A percentile compares a stretch with the other conserved stretches of the same genome.
Conservation (phyloP, 2,113 vertebrate genomes). For the Bungarus multicinctus region DNA sequence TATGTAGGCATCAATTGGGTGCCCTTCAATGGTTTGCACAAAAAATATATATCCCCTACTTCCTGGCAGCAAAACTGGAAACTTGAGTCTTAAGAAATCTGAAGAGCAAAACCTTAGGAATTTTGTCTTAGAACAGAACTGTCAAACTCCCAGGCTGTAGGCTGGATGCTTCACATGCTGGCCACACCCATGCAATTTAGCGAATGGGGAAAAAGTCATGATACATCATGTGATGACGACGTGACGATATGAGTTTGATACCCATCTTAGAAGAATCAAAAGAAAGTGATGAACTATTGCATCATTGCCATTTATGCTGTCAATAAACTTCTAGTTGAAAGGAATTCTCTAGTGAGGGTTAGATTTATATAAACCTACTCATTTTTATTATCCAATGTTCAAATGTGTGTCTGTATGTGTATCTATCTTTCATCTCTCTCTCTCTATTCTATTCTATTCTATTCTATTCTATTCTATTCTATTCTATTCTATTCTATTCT, state of each 20-base stretch:
- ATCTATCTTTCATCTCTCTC: too few species aligned
- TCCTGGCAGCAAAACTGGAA: neutral
- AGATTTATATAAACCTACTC: neutral
- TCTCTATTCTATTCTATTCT: too few species aligned
- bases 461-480: too few species aligned
- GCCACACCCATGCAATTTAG: too few species aligned
- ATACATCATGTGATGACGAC: too few species aligned
- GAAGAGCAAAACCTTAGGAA: neutral
- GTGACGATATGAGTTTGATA: too few species aligned
- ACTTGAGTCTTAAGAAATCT: neutral
- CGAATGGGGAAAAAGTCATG: too few species aligned
- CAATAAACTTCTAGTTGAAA: neutral
- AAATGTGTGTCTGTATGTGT: neutral
- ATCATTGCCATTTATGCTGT: neutral
- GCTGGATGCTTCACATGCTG: too few species aligned
- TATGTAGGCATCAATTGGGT: neutral
- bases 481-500: too few species aligned
- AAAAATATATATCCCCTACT: neutral
- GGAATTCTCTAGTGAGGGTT: neutral
- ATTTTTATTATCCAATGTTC: neutral
- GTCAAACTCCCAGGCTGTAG: too few species aligned
- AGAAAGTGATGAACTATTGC: neutral
- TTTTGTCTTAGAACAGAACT: neutral
- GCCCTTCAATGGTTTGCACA: neutral
- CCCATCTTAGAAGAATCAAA: neutral